Conservation (phyloP, 2,113 vertebrate genomes). For the Dasyornis broadbenti region DNA sequence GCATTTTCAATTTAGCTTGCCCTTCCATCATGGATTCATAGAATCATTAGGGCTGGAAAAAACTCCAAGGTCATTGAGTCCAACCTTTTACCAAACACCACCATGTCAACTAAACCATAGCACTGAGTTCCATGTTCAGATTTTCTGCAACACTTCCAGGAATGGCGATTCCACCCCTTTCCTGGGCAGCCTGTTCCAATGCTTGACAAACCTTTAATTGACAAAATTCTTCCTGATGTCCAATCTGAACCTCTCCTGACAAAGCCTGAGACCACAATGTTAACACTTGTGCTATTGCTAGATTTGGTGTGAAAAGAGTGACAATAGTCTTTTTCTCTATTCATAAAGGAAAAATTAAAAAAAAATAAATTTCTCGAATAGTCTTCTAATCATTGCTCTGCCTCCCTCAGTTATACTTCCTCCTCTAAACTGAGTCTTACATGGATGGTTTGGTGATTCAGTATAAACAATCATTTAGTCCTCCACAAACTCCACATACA, state of each 20-base stretch:
- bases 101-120: neutral
- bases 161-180: no score
- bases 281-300: neutral
- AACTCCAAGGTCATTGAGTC: rapidly evolving
- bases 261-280: neutral
- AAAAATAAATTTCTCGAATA: neutral
- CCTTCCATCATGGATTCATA: neutral
- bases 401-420: neutral
- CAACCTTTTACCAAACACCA: neutral
- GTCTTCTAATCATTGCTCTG: neutral
- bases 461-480: neutral
- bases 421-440: neutral
- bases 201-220: neutral
- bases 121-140: no score
- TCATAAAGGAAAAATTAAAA: neutral
- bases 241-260: neutral
- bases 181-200: neutral
- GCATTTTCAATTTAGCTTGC: neutral
- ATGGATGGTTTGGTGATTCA: neutral
- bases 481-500: neutral
- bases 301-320: neutral
- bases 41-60: neutral
- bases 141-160: neutral
- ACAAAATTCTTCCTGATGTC: neutral
- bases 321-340: neutral